Evolutionary conservation across 2,888 invertebrate genomes (phyloP), one percentile per base, ranked within the genome.

Genomic region (Junonia oenone): DNA sequence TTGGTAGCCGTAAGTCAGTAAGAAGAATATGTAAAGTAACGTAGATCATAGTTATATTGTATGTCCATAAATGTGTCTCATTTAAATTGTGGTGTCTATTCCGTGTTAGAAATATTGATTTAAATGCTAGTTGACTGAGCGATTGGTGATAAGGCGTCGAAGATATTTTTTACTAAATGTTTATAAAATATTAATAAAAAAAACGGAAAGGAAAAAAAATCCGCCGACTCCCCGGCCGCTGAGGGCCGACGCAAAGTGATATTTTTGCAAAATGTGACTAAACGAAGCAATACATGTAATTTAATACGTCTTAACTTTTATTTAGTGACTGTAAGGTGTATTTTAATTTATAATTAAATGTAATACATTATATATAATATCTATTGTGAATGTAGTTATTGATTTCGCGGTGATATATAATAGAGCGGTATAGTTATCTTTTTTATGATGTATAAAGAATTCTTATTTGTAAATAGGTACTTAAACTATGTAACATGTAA

Each of bases 221-320:
- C 64, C 65, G 63, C 59, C 62, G 58, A 55, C 56, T 62, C 56
- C 63, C 65, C 69, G 68, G 71, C 65, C 72, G 68, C 54, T 43
- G 56, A 45, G 72, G 67, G 75, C 76, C 76, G 66, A 69, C 70
- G 71, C 71, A 76, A 81, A 91, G 92, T 92, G 92, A 92, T 92
- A 93, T 92, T 92, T 92, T 92, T 92, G 83, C 90, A 91, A 91
- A 92, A 92, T 92, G 92, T 93, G 93, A 93, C 92, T 92, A 89
- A 93, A 92, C 91, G 91, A 93, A 94, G 94, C 94, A 94, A 94
- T 94, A 94, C 93, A 91, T 92, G 91, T 93, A 93, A 92, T 92
- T 92, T 91, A 87, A 89, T 89, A 87, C 86, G 91, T 92, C 91
- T 91, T 91, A 91, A 78, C 85, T 83, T 86, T 85, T 84, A 86